phyloP scores from a whole-genome alignment of 2,888 invertebrate species.

The Tupiocoris notatus region DNA sequence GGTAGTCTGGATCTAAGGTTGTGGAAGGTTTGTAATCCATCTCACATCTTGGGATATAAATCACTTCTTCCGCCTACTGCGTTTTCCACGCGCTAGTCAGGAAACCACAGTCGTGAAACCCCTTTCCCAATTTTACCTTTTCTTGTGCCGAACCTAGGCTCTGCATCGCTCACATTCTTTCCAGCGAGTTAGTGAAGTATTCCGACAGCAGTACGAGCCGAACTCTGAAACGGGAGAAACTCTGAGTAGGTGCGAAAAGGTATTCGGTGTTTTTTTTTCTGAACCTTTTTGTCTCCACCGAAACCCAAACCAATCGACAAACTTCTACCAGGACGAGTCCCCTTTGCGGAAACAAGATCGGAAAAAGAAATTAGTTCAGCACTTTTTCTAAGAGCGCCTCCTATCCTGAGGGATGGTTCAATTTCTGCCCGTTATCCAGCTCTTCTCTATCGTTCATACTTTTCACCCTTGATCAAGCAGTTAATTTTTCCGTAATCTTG shows the following conservation, averaged over 20 bases:
- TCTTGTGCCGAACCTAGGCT: not conserved
- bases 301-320: not conserved
- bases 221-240: not conserved
- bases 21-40: not conserved
- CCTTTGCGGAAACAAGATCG: not conserved
- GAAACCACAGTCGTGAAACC: not conserved
- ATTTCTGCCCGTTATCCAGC: too few species aligned
- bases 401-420: too few species aligned
- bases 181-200: not conserved
- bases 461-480: too few species aligned
- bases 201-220: too few species aligned
- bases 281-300: not conserved
- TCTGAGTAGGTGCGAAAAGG: not conserved
- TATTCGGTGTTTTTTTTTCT: too few species aligned
- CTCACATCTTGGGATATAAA: not conserved
- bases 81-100: not conserved
- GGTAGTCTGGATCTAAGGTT: not conserved
- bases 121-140: not conserved
- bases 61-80: not conserved
- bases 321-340: too few species aligned
- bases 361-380: not conserved
- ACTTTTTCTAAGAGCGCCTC: not conserved
- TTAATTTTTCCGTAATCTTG: too few species aligned
- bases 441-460: too few species aligned
- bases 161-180: not conserved